These are phyloP conservation scores for Eristalinus sepulchralis DNA, from an alignment of 2,888 invertebrate genomes.

Conservation along the genomic window DNA sequence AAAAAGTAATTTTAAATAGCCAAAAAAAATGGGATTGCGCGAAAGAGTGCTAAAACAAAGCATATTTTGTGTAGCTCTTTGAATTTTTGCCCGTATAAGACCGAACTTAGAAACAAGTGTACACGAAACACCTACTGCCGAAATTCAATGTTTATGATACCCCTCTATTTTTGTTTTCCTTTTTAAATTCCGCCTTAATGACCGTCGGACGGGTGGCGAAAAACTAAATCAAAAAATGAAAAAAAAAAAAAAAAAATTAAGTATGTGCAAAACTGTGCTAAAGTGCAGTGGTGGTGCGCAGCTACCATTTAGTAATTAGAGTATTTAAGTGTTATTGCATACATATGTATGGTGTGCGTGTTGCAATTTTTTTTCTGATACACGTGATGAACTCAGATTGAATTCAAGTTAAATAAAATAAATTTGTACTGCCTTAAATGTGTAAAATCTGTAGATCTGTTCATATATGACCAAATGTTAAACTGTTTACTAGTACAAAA, in stretches of 20 bases:
- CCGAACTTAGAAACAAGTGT: no score
- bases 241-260: slow-evolving; percentile 20
- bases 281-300: slow-evolving; percentile 32
- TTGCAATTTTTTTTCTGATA: not conserved
- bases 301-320: slow-evolving; percentile 46
- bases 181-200: slow-evolving; percentile 2
- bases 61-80: no score
- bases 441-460: no score
- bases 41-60: no score
- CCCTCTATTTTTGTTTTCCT: not conserved
- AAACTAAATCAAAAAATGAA: slow-evolving; percentile 36
- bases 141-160: not conserved
- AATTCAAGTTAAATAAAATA: slow-evolving; percentile 22
- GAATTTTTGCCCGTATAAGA: no score
- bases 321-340: slow-evolving; percentile 57
- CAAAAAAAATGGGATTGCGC: no score
- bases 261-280: slow-evolving; percentile 34
- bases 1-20: no score
- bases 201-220: slow-evolving; percentile 38
- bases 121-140: not conserved
- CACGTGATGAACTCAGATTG: not conserved
- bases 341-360: slow-evolving; percentile 29
- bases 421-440: slow-evolving; percentile 50
- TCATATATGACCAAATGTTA: not conserved
- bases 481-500: not conserved